Percentiles rank a stretch among this genome's conserved stretches.
Conservation (phyloP, 2,113 vertebrate genomes). For the human region DNA sequence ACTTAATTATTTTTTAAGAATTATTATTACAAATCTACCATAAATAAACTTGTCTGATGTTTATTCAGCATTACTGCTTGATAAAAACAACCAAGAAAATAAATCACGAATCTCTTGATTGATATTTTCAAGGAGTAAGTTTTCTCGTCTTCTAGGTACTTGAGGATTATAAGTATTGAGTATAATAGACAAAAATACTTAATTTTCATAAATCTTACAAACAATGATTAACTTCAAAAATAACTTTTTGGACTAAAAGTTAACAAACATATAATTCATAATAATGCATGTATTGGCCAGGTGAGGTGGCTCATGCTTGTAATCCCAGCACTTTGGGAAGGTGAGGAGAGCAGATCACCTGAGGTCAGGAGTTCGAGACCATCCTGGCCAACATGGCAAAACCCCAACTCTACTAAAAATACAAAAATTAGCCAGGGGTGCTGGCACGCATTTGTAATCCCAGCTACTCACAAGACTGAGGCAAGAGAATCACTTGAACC, state of each 20-base stretch:
- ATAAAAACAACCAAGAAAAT: not conserved
- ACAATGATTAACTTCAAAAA: not conserved
- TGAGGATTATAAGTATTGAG: not conserved
- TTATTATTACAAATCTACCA: not conserved
- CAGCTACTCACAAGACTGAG: no score
- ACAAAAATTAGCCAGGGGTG: no score
- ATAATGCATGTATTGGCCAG: not conserved
- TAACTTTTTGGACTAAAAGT: not conserved
- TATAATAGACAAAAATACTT: not conserved
- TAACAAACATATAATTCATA: not conserved
- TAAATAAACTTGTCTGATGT: not conserved
- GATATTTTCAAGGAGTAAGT: not conserved
- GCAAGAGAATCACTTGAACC: no score
- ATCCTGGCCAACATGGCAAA: no score
- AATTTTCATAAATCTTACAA: slow-evolving; percentile 7
- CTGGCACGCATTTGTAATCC: no score
- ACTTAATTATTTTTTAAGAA: not conserved
- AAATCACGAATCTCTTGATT: not conserved
- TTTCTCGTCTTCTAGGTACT: not conserved
- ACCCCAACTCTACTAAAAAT: no score
- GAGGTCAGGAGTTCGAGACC: no score
- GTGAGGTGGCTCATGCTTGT: no score
- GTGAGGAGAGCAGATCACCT: no score
- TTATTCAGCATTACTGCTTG: not conserved
- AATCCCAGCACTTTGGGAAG: no score